Percentiles rank a stretch among this genome's conserved stretches.
Evolutionary conservation across 2,888 invertebrate species (phyloP).

Genomic region (Dasysyrphus albostriatus): DNA sequence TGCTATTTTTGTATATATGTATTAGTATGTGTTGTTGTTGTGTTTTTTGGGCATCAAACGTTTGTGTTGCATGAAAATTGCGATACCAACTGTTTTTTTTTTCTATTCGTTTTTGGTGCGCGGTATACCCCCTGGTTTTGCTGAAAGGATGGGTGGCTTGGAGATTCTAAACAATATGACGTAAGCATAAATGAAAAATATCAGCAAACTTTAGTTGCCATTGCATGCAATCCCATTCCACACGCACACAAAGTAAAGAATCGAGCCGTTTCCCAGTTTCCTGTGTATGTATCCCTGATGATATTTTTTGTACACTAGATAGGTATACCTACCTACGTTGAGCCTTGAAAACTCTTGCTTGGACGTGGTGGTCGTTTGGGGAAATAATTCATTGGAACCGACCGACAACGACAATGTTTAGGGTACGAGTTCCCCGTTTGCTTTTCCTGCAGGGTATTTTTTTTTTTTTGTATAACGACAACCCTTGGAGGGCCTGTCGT

Average conservation of each 20-base stretch:
- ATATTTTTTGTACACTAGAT: neutral
- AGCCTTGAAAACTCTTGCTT: constrained; percentile 54
- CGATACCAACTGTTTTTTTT: constrained; percentile 49
- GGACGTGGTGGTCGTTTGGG: constrained; percentile 63
- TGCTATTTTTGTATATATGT: constrained; percentile 4
- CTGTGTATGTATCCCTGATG: constrained; percentile 49
- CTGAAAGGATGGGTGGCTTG: constrained; percentile 19
- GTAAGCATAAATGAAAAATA: constrained; percentile 72
- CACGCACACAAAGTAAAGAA: constrained; percentile 42
- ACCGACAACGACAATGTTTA: constrained; percentile 42
- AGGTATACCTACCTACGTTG: constrained; percentile 19
- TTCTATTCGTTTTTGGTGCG: neutral
- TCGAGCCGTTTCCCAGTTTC: constrained; percentile 57
- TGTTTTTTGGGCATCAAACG: constrained; percentile 50
- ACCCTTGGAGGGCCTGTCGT: constrained; percentile 61
- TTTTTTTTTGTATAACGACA: constrained; percentile 22
- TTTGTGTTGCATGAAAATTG: constrained; percentile 70
- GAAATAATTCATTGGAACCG: constrained; percentile 74
- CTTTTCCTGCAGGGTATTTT: constrained; percentile 57
- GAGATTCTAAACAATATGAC: constrained; percentile 65
- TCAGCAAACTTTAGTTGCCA: constrained; percentile 60
- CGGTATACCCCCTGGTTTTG: neutral
- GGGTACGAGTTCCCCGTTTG: constrained; percentile 40
- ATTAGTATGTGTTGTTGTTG: constrained; percentile 16
- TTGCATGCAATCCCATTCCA: constrained; percentile 71